Percentiles rank a stretch among this genome's conserved stretches.
These are phyloP conservation scores for Calidris pugnax DNA, from an alignment of 2,113 vertebrate genomes.

Conservation along the genomic window DNA sequence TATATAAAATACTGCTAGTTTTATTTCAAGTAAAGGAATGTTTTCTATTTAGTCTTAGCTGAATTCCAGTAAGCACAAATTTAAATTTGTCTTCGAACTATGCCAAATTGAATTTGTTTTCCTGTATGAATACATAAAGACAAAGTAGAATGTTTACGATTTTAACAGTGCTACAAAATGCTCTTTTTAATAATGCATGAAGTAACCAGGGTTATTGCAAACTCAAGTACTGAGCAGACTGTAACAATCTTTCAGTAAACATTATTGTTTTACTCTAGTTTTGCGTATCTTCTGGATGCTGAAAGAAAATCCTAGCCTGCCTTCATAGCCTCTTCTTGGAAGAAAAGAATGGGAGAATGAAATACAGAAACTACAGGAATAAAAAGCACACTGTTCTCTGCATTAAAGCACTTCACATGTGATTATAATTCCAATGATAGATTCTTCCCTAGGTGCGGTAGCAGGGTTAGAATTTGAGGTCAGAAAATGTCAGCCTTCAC, in stretches of 20 bases:
- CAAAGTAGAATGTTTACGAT: neutral
- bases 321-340: neutral
- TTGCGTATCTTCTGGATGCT: neutral
- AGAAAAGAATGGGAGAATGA: neutral
- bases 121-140: neutral
- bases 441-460: neutral
- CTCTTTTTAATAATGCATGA: slow-evolving; percentile 34
- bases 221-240: neutral
- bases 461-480: neutral
- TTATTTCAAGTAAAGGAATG: neutral
- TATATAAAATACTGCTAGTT: neutral
- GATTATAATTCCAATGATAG: neutral
- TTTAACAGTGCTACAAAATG: neutral
- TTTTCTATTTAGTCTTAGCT: neutral
- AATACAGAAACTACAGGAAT: neutral
- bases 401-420: neutral
- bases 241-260: neutral
- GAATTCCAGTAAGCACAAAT: neutral
- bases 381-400: neutral
- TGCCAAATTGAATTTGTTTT: neutral
- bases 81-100: neutral
- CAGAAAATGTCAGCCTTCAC: neutral
- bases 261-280: neutral
- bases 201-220: slow-evolving; percentile 18
- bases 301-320: neutral